Conservation (phyloP, 2,113 vertebrate species). For the Tragulus kanchil region DNA sequence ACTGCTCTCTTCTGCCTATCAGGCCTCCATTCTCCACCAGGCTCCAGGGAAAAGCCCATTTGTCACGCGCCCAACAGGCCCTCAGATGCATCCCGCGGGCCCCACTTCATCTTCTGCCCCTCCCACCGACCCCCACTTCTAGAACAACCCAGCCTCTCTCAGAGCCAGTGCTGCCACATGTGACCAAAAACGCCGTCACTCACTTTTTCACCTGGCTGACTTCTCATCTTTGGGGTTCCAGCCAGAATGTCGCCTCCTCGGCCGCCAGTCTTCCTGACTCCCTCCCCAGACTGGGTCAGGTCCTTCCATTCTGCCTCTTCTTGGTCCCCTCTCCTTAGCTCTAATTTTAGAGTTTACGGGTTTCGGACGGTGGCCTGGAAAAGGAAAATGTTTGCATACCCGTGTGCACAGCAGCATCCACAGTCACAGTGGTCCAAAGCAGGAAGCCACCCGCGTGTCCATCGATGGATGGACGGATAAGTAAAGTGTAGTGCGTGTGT, state of each 20-base stretch:
- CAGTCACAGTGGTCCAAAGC: neutral
- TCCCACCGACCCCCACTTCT: neutral
- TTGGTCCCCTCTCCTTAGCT: neutral
- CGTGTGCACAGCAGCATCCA: neutral
- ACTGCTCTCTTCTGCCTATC: neutral
- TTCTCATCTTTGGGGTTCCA: neutral
- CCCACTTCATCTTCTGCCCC: no score
- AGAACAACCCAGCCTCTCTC: neutral
- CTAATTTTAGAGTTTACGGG: neutral
- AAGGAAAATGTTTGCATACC: neutral
- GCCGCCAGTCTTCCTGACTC: no score
- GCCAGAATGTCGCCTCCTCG: neutral
- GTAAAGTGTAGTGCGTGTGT: fast-evolving
- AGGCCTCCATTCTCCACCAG: neutral
- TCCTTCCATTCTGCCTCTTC: neutral
- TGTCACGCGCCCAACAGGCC: neutral
- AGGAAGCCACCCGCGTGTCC: neutral
- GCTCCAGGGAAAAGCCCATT: neutral
- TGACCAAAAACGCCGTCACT: neutral
- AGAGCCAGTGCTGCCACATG: neutral
- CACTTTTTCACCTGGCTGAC: neutral
- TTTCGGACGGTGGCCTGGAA: neutral
- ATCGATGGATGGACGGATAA: neutral
- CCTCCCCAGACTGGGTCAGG: neutral
- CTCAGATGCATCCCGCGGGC: fast-evolving